phyloP scores from a whole-genome alignment of 2,888 invertebrate species.

The Hypsopygia costalis region DNA sequence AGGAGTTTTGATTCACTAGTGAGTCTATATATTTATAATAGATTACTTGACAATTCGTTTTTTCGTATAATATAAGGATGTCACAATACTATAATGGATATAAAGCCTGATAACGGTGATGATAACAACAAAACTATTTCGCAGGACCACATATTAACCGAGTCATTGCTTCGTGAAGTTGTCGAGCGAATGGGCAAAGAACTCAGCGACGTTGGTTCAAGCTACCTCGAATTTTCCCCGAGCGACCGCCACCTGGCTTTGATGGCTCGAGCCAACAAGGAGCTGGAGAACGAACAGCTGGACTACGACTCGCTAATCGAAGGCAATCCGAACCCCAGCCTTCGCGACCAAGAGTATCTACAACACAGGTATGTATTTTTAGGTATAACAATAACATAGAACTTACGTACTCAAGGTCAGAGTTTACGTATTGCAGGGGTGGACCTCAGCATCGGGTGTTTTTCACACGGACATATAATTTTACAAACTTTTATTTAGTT shows the following conservation, averaged over 20 bases:
- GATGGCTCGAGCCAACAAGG: slow-evolving; percentile 79
- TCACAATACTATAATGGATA: too few relatives aligned
- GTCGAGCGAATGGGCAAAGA: slow-evolving; percentile 90
- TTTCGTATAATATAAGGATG: too few relatives aligned
- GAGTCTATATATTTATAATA: too few relatives aligned
- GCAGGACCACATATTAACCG: slow-evolving; percentile 84
- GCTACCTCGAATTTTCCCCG: slow-evolving; percentile 83
- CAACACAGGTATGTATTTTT: slow-evolving; percentile 89
- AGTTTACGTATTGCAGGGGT: too few relatives aligned
- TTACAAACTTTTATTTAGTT: too few relatives aligned
- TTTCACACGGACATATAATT: too few relatives aligned
- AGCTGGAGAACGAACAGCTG: slow-evolving; percentile 81
- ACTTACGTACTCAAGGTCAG: too few relatives aligned
- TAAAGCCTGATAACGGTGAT: too few relatives aligned
- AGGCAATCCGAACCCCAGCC: slow-evolving; percentile 86
- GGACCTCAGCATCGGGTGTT: too few relatives aligned
- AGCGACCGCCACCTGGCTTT: slow-evolving; percentile 64
- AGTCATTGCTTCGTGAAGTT: slow-evolving; percentile 87
- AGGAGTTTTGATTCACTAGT: too few relatives aligned
- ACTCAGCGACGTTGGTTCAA: slow-evolving; percentile 82
- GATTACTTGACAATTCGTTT: too few relatives aligned
- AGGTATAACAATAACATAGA: too few relatives aligned
- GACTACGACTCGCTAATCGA: slow-evolving; percentile 88
- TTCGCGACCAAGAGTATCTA: slow-evolving; percentile 93
- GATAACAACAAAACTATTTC: neutral